Percentiles rank a stretch among this genome's conserved stretches.
phyloP scores from a whole-genome alignment of 2,797 vertebrate genomes.

The Gymnodraco acuticeps region DNA sequence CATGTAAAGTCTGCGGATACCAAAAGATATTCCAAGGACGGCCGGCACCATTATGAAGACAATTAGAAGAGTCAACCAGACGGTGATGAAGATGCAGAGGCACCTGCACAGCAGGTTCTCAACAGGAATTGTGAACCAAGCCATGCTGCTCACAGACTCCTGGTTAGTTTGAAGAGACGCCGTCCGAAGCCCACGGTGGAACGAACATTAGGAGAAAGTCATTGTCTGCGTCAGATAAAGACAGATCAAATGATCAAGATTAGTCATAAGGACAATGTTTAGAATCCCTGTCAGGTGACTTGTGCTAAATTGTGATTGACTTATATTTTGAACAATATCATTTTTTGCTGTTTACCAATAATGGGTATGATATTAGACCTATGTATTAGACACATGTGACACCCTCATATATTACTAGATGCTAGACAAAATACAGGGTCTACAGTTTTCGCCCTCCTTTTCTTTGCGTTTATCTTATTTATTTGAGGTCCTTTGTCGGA shows the following conservation, averaged over 20 bases:
- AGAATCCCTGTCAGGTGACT: conserved; percentile 9
- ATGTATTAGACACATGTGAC: not conserved
- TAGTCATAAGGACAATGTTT: not conserved
- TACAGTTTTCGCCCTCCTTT: not conserved
- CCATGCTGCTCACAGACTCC: conserved; percentile 60
- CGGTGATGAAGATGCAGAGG: conserved; percentile 88
- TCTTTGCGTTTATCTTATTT: too few species aligned
- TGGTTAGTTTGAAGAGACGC: not conserved
- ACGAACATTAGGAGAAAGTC: conserved; percentile 14
- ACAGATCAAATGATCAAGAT: conserved; percentile 23
- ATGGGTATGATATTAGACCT: not conserved
- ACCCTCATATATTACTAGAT: not conserved
- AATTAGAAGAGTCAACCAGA: conserved; percentile 90
- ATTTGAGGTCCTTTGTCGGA: too few species aligned
- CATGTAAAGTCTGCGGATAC: conserved; percentile 92
- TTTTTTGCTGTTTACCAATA: not conserved
- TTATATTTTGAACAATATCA: not conserved
- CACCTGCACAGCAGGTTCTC: conserved; percentile 90
- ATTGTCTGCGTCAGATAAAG: conserved; percentile 1
- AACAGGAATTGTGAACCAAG: conserved; percentile 79
- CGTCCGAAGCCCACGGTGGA: conserved; percentile 47
- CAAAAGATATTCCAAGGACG: conserved; percentile 92
- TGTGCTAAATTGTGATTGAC: not conserved
- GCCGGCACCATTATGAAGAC: conserved; percentile 92
- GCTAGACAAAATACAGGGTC: not conserved